Evolutionary conservation across 2,113 vertebrate species (phyloP).

Genomic region (Apodemus speciosus): DNA sequence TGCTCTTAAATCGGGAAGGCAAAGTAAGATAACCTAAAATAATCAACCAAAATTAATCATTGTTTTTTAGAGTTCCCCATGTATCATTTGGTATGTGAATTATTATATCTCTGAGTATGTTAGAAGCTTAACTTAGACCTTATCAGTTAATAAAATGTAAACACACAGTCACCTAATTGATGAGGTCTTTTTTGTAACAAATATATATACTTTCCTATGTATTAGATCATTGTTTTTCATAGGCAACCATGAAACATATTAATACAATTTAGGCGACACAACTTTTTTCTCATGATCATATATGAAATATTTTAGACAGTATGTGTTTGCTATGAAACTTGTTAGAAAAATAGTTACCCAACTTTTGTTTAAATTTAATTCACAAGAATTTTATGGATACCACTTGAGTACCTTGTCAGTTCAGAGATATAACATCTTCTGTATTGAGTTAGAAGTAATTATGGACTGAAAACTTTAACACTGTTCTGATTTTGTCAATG

Average conservation of each 20-base stretch:
- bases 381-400: constrained; percentile 55
- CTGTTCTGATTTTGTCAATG: constrained; percentile 72
- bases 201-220: constrained; percentile 64
- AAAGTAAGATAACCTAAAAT: constrained; percentile 73
- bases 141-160: constrained; percentile 77
- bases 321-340: constrained; percentile 14
- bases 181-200: constrained; percentile 75
- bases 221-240: constrained; percentile 66
- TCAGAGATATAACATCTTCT: constrained; percentile 29
- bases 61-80: constrained; percentile 46
- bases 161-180: constrained; percentile 74
- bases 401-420: not conserved
- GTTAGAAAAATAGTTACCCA: constrained; percentile 30
- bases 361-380: constrained; percentile 54
- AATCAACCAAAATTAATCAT: constrained; percentile 48
- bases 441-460: constrained; percentile 69
- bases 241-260: constrained; percentile 51
- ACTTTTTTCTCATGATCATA: constrained; percentile 28
- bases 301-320: constrained; percentile 67
- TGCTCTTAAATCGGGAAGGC: constrained; percentile 63
- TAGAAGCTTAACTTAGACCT: constrained; percentile 71
- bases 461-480: constrained; percentile 59
- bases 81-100: constrained; percentile 65
- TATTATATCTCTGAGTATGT: constrained; percentile 53
- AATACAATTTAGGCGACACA: constrained; percentile 67